Conservation (phyloP, 92 coral and sea anemone genomes). For the Actinostola sp. region DNA sequence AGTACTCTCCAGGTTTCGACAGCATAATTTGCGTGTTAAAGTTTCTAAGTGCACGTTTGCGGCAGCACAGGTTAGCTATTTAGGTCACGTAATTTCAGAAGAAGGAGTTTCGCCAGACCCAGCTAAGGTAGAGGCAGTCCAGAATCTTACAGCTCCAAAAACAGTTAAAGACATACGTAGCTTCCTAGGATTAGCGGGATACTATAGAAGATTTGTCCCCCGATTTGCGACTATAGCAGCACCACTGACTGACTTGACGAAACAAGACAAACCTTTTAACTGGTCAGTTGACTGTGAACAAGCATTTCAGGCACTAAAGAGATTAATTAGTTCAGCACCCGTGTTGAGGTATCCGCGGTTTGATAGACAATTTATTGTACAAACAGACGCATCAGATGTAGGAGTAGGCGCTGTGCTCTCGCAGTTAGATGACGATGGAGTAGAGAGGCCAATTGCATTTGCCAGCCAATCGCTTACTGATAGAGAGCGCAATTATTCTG, state of each 20-base stretch:
- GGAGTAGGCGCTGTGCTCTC: conserved; percentile 36
- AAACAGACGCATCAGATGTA: conserved; percentile 38
- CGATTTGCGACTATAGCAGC: conserved; percentile 37
- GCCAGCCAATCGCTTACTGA: conserved; percentile 17
- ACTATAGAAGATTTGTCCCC: conserved; percentile 29
- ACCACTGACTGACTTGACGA: conserved; percentile 28
- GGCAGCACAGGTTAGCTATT: no score
- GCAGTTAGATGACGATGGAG: conserved; percentile 36
- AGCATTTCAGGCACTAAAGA: conserved; percentile 15
- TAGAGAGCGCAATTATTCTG: conserved; percentile 25
- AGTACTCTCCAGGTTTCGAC: conserved; percentile 15
- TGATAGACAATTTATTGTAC: conserved; percentile 18
- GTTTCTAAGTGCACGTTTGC: no score
- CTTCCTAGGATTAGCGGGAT: conserved; percentile 39
- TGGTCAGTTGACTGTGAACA: conserved; percentile 37
- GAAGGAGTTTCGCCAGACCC: conserved; percentile 40
- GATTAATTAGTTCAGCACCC: conserved; percentile 14
- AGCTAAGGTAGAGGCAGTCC: conserved; percentile 41
- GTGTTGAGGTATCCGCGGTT: conserved; percentile 23
- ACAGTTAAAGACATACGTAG: conserved; percentile 31
- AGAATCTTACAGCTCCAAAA: conserved; percentile 11
- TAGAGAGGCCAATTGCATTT: conserved; percentile 23
- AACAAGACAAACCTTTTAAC: conserved; percentile 28
- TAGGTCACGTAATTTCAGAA: conserved; percentile 33
- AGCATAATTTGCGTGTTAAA: conserved; percentile 41